Base-by-base conservation (phyloP, 2,888 invertebrate species). In the Branchellion lobata region DNA sequence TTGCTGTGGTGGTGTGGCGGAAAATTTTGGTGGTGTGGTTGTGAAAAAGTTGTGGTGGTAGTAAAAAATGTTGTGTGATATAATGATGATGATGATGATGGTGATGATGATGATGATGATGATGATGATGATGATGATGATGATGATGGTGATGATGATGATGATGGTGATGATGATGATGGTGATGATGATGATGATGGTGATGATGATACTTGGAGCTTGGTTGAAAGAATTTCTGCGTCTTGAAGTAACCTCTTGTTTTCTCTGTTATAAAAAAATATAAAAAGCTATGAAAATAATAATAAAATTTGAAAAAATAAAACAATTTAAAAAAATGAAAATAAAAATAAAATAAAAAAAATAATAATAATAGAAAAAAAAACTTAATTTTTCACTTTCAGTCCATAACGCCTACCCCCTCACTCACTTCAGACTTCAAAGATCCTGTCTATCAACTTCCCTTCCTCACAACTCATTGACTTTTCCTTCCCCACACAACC, bases 31-130 rank as follows among this genome's bases (percentile, higher is more conserved):
- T n/a, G n/a, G n/a, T n/a, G n/a, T n/a, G n/a, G n/a, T n/a, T n/a
- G n/a, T n/a, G n/a, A n/a, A n/a, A n/a, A n/a, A n/a, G n/a, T n/a
- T n/a, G n/a, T n/a, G n/a, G n/a, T n/a, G n/a, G n/a, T n/a, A n/a
- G n/a, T n/a, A n/a, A n/a, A n/a, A n/a, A n/a, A n/a, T n/a, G n/a
- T n/a, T n/a, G n/a, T n/a, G n/a, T n/a, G n/a, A n/a, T n/a, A 0
- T 73, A 40, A 68, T 47, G 71, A 36, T 71, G 78, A 78, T 71
- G 78, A 69, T 78, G 69, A 78, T 78, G 78, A 69, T 53, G 71
- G 40, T 24, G 79, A 72, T 29, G 72, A 73, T 29, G 57, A 34
- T 51, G 73, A 73, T n/a, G 72, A 79, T 34, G 79, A 57, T 31
- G 57, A 53, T 14, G 72, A 73, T n/a, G 73, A 79, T 33, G 57